phyloP scores from a whole-genome alignment of 2,888 invertebrate genomes.

The Philhelius pedissequus region DNA sequence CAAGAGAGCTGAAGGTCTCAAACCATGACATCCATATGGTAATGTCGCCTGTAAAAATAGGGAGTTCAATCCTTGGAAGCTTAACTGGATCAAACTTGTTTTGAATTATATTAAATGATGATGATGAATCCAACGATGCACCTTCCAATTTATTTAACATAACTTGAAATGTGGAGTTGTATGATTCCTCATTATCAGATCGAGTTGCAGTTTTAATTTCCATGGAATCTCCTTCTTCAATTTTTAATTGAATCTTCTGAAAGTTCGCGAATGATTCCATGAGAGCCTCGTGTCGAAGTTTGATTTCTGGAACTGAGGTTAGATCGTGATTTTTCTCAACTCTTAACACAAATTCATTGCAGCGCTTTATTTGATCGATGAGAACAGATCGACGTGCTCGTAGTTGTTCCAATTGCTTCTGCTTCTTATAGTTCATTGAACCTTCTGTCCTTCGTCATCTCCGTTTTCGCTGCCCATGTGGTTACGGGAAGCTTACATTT shows the following conservation, averaged over 20 bases:
- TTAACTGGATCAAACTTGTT: constrained; percentile 35
- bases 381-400: background rate
- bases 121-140: background rate
- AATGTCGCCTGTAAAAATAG: too few species aligned
- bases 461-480: too few species aligned
- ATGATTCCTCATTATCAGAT: too few species aligned
- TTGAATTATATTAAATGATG: background rate
- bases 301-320: background rate
- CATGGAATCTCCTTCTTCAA: constrained; percentile 39
- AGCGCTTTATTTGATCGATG: constrained; percentile 21
- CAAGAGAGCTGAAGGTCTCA: too few species aligned
- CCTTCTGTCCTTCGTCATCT: too few species aligned
- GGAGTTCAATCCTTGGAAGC: constrained; percentile 38
- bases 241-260: constrained; percentile 20
- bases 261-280: constrained; percentile 29
- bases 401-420: background rate
- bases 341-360: background rate
- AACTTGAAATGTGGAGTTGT: background rate
- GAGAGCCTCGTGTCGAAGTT: constrained; percentile 28
- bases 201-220: background rate
- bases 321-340: background rate
- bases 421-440: too few species aligned
- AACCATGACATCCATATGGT: too few species aligned
- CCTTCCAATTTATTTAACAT: constrained; percentile 23
- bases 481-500: too few species aligned